phyloP scores from a whole-genome alignment of 2,888 invertebrate species.

The Hypena proboscidalis region DNA sequence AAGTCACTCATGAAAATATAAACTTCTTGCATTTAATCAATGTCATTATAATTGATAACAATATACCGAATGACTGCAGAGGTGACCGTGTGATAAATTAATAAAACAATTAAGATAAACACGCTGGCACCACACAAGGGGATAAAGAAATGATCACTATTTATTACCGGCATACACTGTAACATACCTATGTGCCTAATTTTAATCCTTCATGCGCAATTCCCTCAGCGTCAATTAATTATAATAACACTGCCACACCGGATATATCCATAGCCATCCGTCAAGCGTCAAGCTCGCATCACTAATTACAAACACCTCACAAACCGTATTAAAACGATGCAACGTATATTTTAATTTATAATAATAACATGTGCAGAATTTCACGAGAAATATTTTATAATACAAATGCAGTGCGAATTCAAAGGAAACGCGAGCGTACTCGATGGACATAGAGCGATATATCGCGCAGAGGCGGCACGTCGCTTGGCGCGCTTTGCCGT shows the following conservation, averaged over 20 bases:
- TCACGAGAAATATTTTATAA: conserved; percentile 14
- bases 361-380: conserved; percentile 68
- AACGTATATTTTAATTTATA: conserved; percentile 77
- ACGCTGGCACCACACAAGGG: conserved; percentile 7
- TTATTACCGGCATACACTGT: conserved; percentile 16
- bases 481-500: conserved; percentile 52
- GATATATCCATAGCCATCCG: conserved; percentile 52
- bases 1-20: no score
- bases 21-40: no score
- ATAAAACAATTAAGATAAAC: neutral
- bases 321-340: conserved; percentile 71
- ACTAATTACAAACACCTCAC: conserved; percentile 73
- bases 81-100: neutral
- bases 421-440: conserved; percentile 45
- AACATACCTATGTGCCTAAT: conserved; percentile 26
- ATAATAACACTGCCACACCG: conserved; percentile 51
- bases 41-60: no score
- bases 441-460: conserved; percentile 52
- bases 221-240: conserved; percentile 42
- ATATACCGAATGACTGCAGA: no score
- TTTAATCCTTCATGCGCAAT: conserved; percentile 34
- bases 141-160: conserved; percentile 29
- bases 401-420: conserved; percentile 17
- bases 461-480: conserved; percentile 46
- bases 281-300: conserved; percentile 62